Evolutionary conservation across 2,888 invertebrate species (phyloP), one percentile per base, ranked within the genome.

Genomic region (Habroteleia sp.): DNA sequence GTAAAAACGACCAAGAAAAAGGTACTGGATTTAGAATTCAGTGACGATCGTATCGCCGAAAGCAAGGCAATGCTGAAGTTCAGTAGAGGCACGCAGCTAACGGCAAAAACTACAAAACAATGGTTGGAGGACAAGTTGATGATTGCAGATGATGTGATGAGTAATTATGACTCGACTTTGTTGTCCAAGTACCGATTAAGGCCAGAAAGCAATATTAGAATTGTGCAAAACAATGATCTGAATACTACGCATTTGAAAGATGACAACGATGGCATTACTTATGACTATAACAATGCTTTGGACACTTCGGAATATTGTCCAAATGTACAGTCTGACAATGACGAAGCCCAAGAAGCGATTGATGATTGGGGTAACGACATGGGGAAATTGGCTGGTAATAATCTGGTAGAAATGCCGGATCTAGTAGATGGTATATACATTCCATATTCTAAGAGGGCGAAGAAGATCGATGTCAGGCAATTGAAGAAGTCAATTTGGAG

Each of bases 401-500:
- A 93, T 81, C 91, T 94, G 86, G 90, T 94, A 5, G 92, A 92
- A 37, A 92, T 92, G 1, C 94, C 94, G 0, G 91, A 91, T 71
- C 91, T 91, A 88, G 92, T 92, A 78, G 80, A 74, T 3, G 93
- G 94, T 89, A 92, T 93, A 41, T 91, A 93, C 81, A 93, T 97
- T 72, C 92, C 93, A 0, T 96, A 95, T 87, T 95, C 96, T 0
- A 92, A 93, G 88, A 91, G 93, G 54, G 95, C 96, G 2, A 97
- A 96, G 85, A 94, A 93, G 66, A 92, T 97, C 31, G 95, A 97
- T 83, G 96, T 97, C 92, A 94, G 93, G 82, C 93, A 92, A 83
- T 87, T 97, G 35, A 97, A 96, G 85, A 89, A 90, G 7, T 91
- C 92, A 44, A 93, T 96, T 69, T 95, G 95, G 93, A 90, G 91